These are phyloP conservation scores for Pseudachorutes palmiensis DNA, from an alignment of 1,140 invertebrate genomes.

Conservation along the genomic window DNA sequence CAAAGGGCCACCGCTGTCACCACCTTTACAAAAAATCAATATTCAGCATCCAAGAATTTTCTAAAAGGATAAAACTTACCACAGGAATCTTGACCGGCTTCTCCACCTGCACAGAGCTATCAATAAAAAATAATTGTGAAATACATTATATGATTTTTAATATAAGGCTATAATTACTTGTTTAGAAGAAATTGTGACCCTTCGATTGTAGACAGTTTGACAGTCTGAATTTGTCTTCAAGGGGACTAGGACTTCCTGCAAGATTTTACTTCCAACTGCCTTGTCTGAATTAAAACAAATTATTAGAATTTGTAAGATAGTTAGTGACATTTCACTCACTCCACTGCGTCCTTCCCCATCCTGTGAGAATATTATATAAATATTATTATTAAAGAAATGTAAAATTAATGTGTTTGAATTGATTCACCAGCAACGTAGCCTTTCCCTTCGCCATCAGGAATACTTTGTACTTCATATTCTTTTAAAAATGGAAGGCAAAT, in stretches of 20 bases:
- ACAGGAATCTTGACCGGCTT: constrained; percentile 28
- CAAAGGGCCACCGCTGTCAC: constrained; percentile 50
- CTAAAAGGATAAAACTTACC: constrained; percentile 13
- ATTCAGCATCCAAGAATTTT: neutral
- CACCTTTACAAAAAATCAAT: neutral
- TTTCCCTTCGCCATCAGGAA: neutral
- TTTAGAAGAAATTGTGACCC: constrained; percentile 21
- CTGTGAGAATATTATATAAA: neutral
- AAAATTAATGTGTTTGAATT: neutral
- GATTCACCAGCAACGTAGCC: constrained; percentile 19
- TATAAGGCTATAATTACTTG: constrained; percentile 24
- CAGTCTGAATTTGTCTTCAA: constrained; percentile 25
- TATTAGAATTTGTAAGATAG: neutral
- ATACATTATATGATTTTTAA: constrained; percentile 10
- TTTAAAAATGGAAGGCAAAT: constrained; percentile 33
- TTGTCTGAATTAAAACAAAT: constrained; percentile 13
- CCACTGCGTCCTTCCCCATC: constrained; percentile 37
- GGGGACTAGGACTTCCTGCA: constrained; percentile 27
- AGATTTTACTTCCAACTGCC: constrained; percentile 19
- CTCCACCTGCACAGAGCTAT: constrained; percentile 34
- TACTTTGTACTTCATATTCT: constrained; percentile 26
- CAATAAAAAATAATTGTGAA: no score
- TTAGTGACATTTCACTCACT: constrained; percentile 20
- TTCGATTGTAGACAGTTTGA: constrained; percentile 22
- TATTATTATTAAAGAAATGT: no score